These are phyloP conservation scores for Clytia hemisphaerica DNA, from an alignment of 30 jellyfish, hydroid and myxozoan genomes.

Conservation along the genomic window DNA sequence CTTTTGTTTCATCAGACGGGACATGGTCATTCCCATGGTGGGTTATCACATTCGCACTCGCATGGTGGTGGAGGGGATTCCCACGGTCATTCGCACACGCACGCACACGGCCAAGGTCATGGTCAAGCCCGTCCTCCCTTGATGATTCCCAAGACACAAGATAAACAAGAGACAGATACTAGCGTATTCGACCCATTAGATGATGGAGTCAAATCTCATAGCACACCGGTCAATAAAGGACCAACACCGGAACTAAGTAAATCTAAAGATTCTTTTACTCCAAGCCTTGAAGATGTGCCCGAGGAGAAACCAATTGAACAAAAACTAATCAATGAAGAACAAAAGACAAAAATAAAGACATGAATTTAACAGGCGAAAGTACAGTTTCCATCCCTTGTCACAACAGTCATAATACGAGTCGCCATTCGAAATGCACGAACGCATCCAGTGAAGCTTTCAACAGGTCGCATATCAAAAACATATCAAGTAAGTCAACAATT, in stretches of 20 bases:
- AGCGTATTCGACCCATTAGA: not conserved
- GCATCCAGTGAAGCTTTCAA: no score
- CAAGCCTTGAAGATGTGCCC: not conserved
- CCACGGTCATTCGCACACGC: constrained; percentile 57
- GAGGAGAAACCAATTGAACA: not conserved
- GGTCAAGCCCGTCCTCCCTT: constrained; percentile 20
- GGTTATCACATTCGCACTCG: constrained; percentile 57
- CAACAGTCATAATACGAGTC: no score
- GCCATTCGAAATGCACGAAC: no score
- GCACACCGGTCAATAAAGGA: not conserved
- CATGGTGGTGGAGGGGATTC: constrained; percentile 62
- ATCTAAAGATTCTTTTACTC: no score
- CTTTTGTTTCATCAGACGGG: constrained; percentile 95
- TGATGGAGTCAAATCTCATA: not conserved
- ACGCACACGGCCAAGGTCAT: constrained; percentile 49
- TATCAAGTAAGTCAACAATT: no score
- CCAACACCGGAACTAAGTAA: no score
- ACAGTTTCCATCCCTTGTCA: no score
- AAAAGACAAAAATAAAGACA: no score
- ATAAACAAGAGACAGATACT: no score
- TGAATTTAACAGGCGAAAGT: no score
- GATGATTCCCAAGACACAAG: not conserved
- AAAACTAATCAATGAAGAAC: no score
- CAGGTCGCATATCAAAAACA: no score
- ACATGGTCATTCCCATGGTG: constrained; percentile 88